Base-by-base conservation (phyloP, 1,140 invertebrate species). In the Apocrypta bakeri region DNA sequence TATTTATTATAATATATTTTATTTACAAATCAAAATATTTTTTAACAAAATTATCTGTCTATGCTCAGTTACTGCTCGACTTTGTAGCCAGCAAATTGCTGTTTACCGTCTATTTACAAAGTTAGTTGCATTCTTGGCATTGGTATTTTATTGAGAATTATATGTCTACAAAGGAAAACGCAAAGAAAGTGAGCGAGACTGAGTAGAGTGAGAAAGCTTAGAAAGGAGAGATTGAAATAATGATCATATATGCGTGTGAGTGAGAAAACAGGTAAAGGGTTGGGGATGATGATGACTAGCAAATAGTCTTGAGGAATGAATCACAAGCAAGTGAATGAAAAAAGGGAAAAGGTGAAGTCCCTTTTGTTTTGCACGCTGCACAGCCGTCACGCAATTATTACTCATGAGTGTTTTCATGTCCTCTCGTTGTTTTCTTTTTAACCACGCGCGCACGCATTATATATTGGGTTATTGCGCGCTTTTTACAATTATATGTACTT, bases 301-400 rank as follows among this genome's bases (percentile, higher is more conserved):
- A 31, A 81, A 73, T 81, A 14, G 17, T 31, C 37, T 17, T 27
- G 17, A 14, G 14, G 61, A 81, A 29, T 66, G 31, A 29, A 17
- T n/a, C 6, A 21, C 14, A n/a, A 14, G 8, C 48, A 24, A 48
- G 25, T 27, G 29, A 9, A 64, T n/a, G 29, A 66, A 27, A 68
- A 79, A 17, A 40, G 48, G 75, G 79, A 33, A 71, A 72, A 71
- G 27, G 31, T 64, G n/a, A 72, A 14, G 86, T 86, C 85, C 89
- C 86, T 88, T 88, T 90, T 90, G 86, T 91, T 90, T 86, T 91
- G 91, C 90, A 91, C 90, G 90, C 88, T 91, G 89, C 90, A 92
- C 90, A 89, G 89, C 88, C 89, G 90, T 91, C 90, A 90, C 88
- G 90, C 90, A 90, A 91, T 89, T 79, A 75, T 79, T 80, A 83